Evolutionary conservation across 2,797 vertebrate species (phyloP), one percentile per base, ranked within the genome.

Genomic region (Okamejei kenojei): DNA sequence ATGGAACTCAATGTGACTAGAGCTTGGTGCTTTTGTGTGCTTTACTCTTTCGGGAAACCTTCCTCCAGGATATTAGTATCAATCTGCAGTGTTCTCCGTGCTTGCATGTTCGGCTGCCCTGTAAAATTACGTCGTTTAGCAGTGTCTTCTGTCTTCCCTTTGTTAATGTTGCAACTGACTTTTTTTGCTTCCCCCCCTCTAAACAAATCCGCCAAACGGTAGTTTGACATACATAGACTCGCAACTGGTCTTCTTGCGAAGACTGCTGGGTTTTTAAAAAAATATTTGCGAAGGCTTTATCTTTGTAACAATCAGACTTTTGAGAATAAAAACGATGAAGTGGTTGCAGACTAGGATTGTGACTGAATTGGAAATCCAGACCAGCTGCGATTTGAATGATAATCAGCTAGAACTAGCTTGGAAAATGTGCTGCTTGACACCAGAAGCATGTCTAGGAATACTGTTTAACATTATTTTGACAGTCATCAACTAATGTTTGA

Each of bases 321-420:
- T 74, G 68, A 91, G 45, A 74, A 91, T 74, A 71, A 91, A 91
- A 88, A 63, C 29, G 38, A 91, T 74, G 65, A 74, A 91, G 90
- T 91, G 68, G 45, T 91, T 91, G 90, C 84, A 88, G 84, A 26
- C 68, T 74, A 63, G 38, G 68, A 21, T 45, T 71, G 90, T 54
- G 54, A 54, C 90, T 13, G 90, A 91, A 54, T 45, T 74, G 65
- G 65, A 90, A 91, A 91, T 91, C 21, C 26, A 91, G 90, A 68
- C 35, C n/a, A 63, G 82, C 58, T 68, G 17, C 61, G n/a, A 11
- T 7, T 35, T 21, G 17, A 68, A 88, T 88, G 21, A 88, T 13
- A 3, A 68, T 63, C 19, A 8, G n/a, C 84, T 68, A 32, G 84
- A 65, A 65, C 61, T 68, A 88, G 84, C 61, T 65, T 88, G 21